Evolutionary conservation across 2,113 vertebrate species (phyloP).

Genomic region (Saguinus imperator): DNA sequence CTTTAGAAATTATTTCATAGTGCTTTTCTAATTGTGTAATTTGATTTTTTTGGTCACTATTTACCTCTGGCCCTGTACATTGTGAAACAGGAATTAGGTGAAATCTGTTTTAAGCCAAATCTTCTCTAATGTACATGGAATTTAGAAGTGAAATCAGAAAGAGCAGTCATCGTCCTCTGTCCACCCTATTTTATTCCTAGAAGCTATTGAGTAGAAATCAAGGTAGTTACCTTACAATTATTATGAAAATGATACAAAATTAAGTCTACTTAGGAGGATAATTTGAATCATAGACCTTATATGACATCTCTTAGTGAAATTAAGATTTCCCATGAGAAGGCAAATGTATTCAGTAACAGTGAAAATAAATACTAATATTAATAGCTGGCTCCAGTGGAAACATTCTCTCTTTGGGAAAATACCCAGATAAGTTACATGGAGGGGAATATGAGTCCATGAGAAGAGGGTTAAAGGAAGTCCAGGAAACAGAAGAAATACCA

Average conservation of each 20-base stretch:
- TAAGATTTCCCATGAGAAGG: constrained; percentile 56
- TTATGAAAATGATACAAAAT: constrained; percentile 26
- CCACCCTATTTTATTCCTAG: constrained; percentile 4
- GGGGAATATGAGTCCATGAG: constrained; percentile 40
- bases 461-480: neutral
- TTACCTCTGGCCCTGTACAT: neutral
- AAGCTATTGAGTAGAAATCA: constrained; percentile 1
- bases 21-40: neutral
- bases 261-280: neutral
- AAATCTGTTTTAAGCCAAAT: neutral
- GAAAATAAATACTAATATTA: constrained; percentile 65
- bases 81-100: neutral
- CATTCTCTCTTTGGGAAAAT: constrained; percentile 45
- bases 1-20: neutral
- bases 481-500: neutral
- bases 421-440: neutral
- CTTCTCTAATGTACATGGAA: neutral
- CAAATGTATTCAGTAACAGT: constrained; percentile 32
- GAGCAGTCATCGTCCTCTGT: neutral
- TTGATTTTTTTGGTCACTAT: neutral
- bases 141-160: neutral
- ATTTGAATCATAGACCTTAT: constrained; percentile 22
- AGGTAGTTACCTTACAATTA: constrained; percentile 36
- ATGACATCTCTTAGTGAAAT: constrained; percentile 53
- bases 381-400: constrained; percentile 29